A percentile compares a stretch with the other conserved stretches of the same genome.
These are phyloP conservation scores for Coreius guichenoti DNA, from an alignment of 2,797 vertebrate genomes.

Conservation along the genomic window DNA sequence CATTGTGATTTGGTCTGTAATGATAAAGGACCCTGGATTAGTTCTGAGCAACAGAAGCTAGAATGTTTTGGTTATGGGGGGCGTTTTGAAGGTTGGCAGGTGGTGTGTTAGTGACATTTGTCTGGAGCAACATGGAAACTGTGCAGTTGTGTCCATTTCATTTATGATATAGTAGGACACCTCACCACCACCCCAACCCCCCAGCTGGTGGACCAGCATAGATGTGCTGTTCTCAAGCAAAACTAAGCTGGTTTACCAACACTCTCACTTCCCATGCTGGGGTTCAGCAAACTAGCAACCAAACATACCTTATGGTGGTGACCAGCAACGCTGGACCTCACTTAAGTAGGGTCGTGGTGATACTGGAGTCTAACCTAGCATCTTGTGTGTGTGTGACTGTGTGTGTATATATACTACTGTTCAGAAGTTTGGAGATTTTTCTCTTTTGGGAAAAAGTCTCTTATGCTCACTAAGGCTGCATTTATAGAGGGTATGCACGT, in stretches of 20 bases:
- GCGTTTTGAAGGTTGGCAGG: not conserved
- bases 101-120: not conserved
- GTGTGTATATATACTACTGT: not conserved
- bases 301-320: not conserved
- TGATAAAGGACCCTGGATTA: conserved; percentile 8
- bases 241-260: too few relatives aligned
- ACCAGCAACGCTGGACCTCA: not conserved
- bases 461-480: not conserved
- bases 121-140: not conserved
- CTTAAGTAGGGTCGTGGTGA: not conserved
- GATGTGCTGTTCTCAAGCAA: too few relatives aligned
- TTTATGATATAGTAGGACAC: not conserved
- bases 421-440: too few relatives aligned
- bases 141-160: conserved; percentile 1
- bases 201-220: too few relatives aligned
- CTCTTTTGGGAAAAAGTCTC: not conserved
- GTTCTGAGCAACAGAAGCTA: not conserved
- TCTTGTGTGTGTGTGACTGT: not conserved
- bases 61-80: conserved; percentile 16
- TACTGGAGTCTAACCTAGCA: not conserved
- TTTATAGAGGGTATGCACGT: too few relatives aligned
- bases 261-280: too few relatives aligned
- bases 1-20: not conserved
- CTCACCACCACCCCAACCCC: too few relatives aligned
- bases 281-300: too few relatives aligned